phyloP scores from a whole-genome alignment of 2,113 vertebrate genomes.

The Riparia riparia region DNA sequence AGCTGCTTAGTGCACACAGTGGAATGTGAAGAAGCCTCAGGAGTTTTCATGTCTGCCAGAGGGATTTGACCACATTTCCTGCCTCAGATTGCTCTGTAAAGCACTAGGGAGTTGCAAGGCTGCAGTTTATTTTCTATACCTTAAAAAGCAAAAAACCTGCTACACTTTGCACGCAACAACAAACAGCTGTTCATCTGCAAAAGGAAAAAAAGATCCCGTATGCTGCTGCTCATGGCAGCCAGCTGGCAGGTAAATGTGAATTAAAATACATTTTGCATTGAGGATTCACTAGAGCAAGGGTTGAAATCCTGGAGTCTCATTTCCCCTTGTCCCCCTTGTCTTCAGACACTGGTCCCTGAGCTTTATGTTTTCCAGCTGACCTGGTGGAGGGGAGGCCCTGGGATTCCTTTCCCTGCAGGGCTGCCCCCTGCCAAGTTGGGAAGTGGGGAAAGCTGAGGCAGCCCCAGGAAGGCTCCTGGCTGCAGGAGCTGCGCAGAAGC shows the following conservation, averaged over 20 bases:
- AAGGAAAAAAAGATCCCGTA: background rate
- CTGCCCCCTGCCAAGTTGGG: background rate
- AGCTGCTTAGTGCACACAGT: background rate
- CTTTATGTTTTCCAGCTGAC: background rate
- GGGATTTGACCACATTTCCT: background rate
- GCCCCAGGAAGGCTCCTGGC: background rate
- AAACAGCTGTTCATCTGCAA: background rate
- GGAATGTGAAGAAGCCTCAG: background rate
- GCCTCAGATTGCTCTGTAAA: background rate
- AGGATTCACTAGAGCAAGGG: background rate
- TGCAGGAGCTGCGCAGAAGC: background rate
- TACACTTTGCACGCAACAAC: background rate
- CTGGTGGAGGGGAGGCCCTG: background rate
- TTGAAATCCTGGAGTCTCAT: background rate
- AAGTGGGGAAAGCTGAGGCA: background rate
- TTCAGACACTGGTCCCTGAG: background rate
- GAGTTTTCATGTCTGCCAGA: background rate
- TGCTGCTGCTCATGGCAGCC: background rate
- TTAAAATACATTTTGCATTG: background rate
- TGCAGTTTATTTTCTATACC: background rate
- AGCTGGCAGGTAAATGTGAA: background rate
- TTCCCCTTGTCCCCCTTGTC: background rate
- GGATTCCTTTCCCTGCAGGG: background rate
- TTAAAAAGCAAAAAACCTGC: background rate
- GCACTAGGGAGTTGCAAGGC: background rate